A percentile compares a stretch with the other conserved stretches of the same genome.
Evolutionary conservation across 2,797 vertebrate species (phyloP).

Genomic region (Taenioides sp.): DNA sequence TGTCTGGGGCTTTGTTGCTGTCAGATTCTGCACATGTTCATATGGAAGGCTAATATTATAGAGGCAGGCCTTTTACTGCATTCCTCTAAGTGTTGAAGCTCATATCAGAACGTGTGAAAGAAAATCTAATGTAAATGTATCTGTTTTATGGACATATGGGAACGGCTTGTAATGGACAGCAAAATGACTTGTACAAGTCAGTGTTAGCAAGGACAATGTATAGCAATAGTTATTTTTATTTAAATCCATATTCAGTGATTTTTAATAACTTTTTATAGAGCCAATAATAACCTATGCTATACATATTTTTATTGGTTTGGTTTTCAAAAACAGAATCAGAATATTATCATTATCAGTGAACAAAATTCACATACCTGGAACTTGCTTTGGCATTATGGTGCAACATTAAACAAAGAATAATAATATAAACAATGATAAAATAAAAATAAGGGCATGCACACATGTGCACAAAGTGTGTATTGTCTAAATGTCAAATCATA

Average conservation of each 20-base stretch:
- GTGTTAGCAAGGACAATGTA: background rate
- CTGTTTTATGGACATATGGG: conserved; percentile 14
- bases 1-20: background rate
- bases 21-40: conserved; percentile 11
- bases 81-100: conserved; percentile 7
- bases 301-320: no score
- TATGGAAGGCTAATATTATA: conserved; percentile 3
- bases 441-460: no score
- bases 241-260: background rate
- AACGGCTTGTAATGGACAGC: background rate
- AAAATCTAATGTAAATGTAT: conserved; percentile 16
- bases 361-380: no score
- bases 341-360: no score
- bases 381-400: no score
- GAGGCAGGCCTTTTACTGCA: conserved; percentile 3
- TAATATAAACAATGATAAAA: no score
- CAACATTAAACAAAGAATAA: no score
- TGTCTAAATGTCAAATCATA: no score
- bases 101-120: conserved; percentile 11
- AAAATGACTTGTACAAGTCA: background rate
- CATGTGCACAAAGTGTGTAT: no score
- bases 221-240: background rate
- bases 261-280: background rate
- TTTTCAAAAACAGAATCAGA: no score
- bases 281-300: no score